These are phyloP conservation scores for Crocidura indochinensis DNA, from an alignment of 2,797 vertebrate species.

Conservation along the genomic window DNA sequence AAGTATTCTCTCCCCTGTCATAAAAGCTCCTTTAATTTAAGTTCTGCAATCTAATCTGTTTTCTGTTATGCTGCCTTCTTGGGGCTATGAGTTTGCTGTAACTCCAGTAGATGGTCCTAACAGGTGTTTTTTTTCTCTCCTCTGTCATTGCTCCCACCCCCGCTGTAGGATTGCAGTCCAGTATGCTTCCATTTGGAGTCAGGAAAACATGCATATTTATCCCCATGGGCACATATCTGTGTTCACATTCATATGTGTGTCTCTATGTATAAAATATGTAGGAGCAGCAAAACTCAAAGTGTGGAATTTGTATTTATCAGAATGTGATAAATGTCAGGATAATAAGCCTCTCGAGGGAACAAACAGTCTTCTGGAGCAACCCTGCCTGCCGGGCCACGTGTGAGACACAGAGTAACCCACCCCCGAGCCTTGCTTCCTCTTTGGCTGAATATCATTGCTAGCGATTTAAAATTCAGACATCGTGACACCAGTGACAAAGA, in stretches of 20 bases:
- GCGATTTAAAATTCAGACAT: slow-evolving; percentile 82
- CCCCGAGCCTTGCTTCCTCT: slow-evolving; percentile 63
- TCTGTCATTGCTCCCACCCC: neutral
- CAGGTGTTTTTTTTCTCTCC: slow-evolving; percentile 9
- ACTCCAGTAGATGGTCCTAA: neutral
- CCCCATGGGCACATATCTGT: neutral
- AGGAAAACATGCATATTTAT: neutral
- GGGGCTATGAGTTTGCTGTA: neutral
- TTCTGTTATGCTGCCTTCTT: neutral
- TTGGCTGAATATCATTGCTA: slow-evolving; percentile 75
- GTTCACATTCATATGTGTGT: slow-evolving; percentile 9
- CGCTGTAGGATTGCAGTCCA: neutral
- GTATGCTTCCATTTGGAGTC: neutral
- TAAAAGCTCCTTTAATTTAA: neutral
- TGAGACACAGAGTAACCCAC: slow-evolving; percentile 68
- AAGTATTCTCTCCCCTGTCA: neutral
- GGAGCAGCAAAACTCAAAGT: slow-evolving; percentile 63
- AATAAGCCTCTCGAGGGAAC: slow-evolving; percentile 72
- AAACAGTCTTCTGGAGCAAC: slow-evolving; percentile 70
- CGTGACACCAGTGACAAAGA: slow-evolving; percentile 79
- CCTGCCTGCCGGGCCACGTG: slow-evolving; percentile 75
- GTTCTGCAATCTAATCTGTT: neutral
- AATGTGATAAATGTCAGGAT: slow-evolving; percentile 80
- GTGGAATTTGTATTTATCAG: slow-evolving; percentile 72
- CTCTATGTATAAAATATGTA: slow-evolving; percentile 67